Conservation (phyloP, 2,888 invertebrate genomes). For the Eudasyphora cyanicolor region DNA sequence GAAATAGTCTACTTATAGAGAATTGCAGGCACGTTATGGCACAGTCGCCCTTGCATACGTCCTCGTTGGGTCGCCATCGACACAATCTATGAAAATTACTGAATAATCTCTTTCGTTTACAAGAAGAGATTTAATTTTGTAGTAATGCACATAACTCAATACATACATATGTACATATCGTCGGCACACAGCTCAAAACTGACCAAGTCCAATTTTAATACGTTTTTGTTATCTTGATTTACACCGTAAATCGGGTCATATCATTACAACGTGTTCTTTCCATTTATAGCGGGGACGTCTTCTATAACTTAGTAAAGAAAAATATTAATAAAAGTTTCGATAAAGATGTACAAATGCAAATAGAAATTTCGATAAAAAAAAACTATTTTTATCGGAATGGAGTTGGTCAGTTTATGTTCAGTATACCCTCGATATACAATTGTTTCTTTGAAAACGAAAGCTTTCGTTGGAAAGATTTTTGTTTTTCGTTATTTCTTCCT, state of each 20-base stretch:
- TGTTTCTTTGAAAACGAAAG: constrained; percentile 52
- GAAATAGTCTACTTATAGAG: constrained; percentile 73
- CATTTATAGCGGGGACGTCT: too few species aligned
- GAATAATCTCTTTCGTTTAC: constrained; percentile 69
- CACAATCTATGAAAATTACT: constrained; percentile 75
- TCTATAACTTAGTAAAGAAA: too few species aligned
- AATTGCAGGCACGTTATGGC: constrained; percentile 66
- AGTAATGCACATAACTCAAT: constrained; percentile 41
- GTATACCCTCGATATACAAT: too few species aligned
- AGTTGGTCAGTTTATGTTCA: too few species aligned
- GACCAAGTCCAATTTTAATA: too few species aligned
- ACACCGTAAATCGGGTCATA: too few species aligned
- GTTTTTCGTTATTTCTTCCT: neutral
- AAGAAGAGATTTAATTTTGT: constrained; percentile 62
- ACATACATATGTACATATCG: neutral
- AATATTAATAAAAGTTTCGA: too few species aligned
- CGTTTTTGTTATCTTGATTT: neutral
- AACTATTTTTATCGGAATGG: too few species aligned
- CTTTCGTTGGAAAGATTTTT: constrained; percentile 53
- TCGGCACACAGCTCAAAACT: too few species aligned
- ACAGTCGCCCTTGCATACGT: constrained; percentile 74
- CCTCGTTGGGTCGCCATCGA: constrained; percentile 78
- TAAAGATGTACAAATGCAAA: too few species aligned
- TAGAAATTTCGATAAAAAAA: too few species aligned
- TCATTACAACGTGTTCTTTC: too few species aligned